Evolutionary conservation across 1,140 invertebrate species (phyloP).

Genomic region (Campoletis sonorensis): DNA sequence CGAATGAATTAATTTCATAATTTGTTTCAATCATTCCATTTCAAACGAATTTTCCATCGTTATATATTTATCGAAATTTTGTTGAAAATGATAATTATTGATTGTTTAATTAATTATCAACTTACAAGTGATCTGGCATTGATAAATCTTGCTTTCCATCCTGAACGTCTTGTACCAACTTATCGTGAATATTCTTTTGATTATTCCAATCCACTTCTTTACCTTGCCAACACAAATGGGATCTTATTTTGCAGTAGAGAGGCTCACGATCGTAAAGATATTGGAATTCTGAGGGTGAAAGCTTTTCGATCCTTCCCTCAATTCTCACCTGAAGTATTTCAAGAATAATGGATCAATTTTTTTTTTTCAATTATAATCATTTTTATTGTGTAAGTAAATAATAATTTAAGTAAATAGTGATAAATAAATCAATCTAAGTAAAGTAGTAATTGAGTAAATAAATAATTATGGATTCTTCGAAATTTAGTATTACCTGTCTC

Average conservation of each 20-base stretch:
- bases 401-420: too few species aligned
- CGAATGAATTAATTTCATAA: too few species aligned
- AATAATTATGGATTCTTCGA: not conserved
- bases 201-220: conserved; percentile 71
- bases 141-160: conserved; percentile 58
- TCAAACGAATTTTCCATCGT: too few species aligned
- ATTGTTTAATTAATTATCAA: conserved; percentile 21
- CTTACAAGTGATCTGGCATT: conserved; percentile 76
- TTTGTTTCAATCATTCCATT: too few species aligned
- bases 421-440: too few species aligned
- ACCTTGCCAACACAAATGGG: conserved; percentile 73
- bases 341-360: not conserved
- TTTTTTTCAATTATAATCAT: too few species aligned
- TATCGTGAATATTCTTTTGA: conserved; percentile 69
- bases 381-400: too few species aligned
- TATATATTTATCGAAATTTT: too few species aligned
- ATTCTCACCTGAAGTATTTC: conserved; percentile 68
- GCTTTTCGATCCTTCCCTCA: conserved; percentile 68
- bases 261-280: conserved; percentile 74
- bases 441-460: too few species aligned
- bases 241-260: conserved; percentile 74
- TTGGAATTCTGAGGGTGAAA: conserved; percentile 62
- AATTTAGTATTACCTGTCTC: conserved; percentile 68
- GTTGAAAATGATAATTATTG: too few species aligned
- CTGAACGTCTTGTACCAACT: conserved; percentile 61